Base-by-base conservation (phyloP, 2,888 invertebrate genomes). In the Ichneumon xanthorius region DNA sequence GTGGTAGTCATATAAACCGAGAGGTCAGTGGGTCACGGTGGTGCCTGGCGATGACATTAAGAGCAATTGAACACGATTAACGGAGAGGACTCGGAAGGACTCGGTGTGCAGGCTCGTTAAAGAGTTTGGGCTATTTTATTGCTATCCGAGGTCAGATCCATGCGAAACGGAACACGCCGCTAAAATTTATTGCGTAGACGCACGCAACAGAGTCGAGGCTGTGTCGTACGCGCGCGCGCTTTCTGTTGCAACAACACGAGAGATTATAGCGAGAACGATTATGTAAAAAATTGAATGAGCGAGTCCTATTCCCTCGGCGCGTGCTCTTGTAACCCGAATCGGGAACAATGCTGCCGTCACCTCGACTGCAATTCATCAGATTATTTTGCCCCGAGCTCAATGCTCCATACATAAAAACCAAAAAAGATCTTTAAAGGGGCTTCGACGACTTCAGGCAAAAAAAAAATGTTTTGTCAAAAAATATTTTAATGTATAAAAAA, bases 1-100 rank as follows among this genome's bases (percentile, higher is more conserved):
- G 65, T 75, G 79, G 63, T 53, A 77, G 68, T 55, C 70, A 76
- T 78, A 82, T 78, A 71, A 70, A 45, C 45, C 67, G 37, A 71
- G 76, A 82, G 85, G 85, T 85, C 80, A 85, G 61, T 85, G 71
- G 85, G 82, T 85, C 85, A 77, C 82, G 75, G 68, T 72, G 79
- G 76, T 65, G 50, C 76, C 75, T 58, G 70, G 79, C 40, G 67
- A 82, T 82, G 45, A 79, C 71, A 76, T 72, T 61, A 55, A 63
- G 40, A 58, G 63, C 75, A 82, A 85, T 85, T 82, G 53, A 70
- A 70, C 71, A 26, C 14, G 14, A 75, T 50, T 65, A 79, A 67
- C 53, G 48, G 55, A 61, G 48, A 67, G n/a, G 71, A 71, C 76
- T 75, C 30, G 53, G 33, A 30, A 76, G 50, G 48, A 65, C 65